Evolutionary conservation across 2,797 vertebrate species (phyloP), one percentile per base, ranked within the genome.

Genomic region (Arrhamphus sclerolepis): DNA sequence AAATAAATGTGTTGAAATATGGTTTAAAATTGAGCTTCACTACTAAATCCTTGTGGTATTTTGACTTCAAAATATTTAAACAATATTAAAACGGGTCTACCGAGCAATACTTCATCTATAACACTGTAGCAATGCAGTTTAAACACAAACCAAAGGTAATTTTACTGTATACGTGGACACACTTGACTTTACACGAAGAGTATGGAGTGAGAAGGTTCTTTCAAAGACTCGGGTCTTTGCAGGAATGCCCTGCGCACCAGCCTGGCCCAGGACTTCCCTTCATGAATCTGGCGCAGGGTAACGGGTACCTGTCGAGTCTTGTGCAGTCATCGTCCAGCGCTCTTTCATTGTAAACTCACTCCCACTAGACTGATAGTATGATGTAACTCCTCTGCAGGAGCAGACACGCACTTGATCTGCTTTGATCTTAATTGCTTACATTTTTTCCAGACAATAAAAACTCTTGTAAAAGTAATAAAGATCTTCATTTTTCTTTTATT

Each of bases 241-340:
- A 20, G 41, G 38, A 43, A 28, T 19, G 11, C 13, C 17, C 22
- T 24, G 34, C 17, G 10, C 38, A 42, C n/a, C 46, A 50, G 24
- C 22, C 63, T 65, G 66, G 72, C 50, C 41, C 51, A 34, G 46
- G 41, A 60, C 34, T 67, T 52, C 38, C 54, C 50, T 38, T 55
- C 47, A 7, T 44, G 52, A 53, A 46, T 64, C 62, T 64, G 56
- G 40, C 26, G 2, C 54, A 29, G 7, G 21, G 8, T 19, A n/a
- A 48, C 47, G 44, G 17, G 20, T 14, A 29, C 46, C 34, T 38
- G 42, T 50, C 2, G 1, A 53, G 44, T 58, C 49, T 46, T 72
- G 39, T 70, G 61, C 39, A 52, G 41, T 78, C 64, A 48, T 21
- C 11, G 0, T 56, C 22, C 53, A 48, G 64, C 11, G 41, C 48